Evolutionary conservation across 1,140 invertebrate species (phyloP).

Genomic region (Homalodisca vitripennis): DNA sequence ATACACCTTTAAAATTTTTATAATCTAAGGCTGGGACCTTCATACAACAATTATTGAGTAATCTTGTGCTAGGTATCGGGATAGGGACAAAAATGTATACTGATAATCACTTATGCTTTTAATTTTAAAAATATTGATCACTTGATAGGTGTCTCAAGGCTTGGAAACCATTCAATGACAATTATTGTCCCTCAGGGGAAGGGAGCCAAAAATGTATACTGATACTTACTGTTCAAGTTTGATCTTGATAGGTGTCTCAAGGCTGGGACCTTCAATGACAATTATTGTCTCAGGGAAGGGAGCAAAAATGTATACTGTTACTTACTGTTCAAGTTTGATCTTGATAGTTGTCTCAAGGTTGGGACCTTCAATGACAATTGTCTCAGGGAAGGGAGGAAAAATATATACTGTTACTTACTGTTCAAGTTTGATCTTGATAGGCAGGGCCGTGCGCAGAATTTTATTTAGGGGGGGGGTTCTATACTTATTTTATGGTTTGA

Average conservation of each 20-base stretch:
- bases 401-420: background rate
- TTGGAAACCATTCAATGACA: background rate
- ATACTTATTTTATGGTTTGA: background rate
- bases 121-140: no score
- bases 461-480: no score
- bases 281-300: no score
- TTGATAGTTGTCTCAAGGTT: slow-evolving; percentile 71
- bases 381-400: no score
- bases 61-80: no score
- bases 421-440: slow-evolving; percentile 4
- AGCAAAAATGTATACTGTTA: no score
- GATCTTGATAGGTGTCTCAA: slow-evolving; percentile 3
- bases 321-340: slow-evolving; percentile 56
- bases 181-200: no score
- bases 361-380: slow-evolving; percentile 77
- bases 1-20: no score
- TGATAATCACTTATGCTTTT: background rate
- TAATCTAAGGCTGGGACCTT: no score
- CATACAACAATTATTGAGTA: no score
- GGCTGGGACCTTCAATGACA: background rate
- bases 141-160: slow-evolving; percentile 6
- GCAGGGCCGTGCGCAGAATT: background rate
- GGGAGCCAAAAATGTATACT: no score
- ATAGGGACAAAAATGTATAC: no score
- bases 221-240: slow-evolving; percentile 2